Base-by-base conservation (phyloP, 2,888 invertebrate genomes). In the Noctua fimbriata region DNA sequence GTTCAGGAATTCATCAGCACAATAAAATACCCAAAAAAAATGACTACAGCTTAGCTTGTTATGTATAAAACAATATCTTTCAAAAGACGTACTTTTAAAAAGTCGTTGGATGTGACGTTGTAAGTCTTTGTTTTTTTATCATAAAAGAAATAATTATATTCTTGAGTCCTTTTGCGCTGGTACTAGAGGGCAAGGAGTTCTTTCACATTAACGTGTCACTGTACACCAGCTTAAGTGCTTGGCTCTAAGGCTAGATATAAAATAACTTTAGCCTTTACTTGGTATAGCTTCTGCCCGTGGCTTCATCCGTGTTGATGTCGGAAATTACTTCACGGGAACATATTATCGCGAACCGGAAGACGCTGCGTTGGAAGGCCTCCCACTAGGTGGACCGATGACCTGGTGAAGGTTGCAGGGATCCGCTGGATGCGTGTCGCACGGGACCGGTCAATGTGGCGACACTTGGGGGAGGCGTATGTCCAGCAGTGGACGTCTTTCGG, bases 111-210 rank as follows among this genome's bases (percentile, higher is more conserved):
- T 55, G 36, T 55, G 4, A 44, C 47, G 28, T 60, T 24, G 49
- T 52, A 67, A 24, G 52, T 60, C 58, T 83, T 83, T 70, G 66
- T 70, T 60, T 58, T 58, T 24, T 24, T 28, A 32, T 60, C 24
- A 67, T 49, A 58, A 78, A 83, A 78, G 24, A 24, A 58, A 66
- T 28, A 52, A 21, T 52, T 9, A 58, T 16, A 16, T 36, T 67
- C 5, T 60, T 32, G 9, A 52, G 49, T n/a, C 79, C 79, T 83
- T 44, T 28, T 28, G 60, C 36, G 21, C 44, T 66, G 41, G 41
- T 24, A 44, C 44, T 60, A 60, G 44, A 81, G 65, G 78, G 5
- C 78, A 32, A 36, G 52, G 63, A 78, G 78, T 78, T 58, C 10
- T 24, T 70, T 83, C 63, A 81, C 60, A 49, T 36, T 44, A 44